A percentile compares a stretch with the other conserved stretches of the same genome.
phyloP scores from a whole-genome alignment of 1,140 invertebrate species.

The Drosophila aff. region DNA sequence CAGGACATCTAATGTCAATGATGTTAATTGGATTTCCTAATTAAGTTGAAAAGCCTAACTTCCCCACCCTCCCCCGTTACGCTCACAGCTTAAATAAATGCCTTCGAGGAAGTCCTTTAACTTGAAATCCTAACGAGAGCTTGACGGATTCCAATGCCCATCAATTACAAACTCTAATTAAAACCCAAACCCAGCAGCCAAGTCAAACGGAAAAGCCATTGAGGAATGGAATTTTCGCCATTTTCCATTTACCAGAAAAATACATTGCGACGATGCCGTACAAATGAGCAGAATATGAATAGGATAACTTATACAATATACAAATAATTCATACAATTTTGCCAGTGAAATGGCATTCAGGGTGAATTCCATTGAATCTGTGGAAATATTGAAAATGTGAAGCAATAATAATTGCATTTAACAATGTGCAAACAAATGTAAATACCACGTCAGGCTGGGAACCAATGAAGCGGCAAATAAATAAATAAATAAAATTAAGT shows the following conservation, averaged over 20 bases:
- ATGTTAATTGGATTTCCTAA: constrained; percentile 83
- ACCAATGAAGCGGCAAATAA: constrained; percentile 1
- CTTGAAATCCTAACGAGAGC: constrained; percentile 8
- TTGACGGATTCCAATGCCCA: constrained; percentile 11
- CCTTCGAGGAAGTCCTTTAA: constrained; percentile 10
- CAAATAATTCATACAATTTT: not conserved
- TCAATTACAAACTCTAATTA: constrained; percentile 9
- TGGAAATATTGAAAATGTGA: not conserved
- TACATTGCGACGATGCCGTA: not conserved
- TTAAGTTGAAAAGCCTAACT: constrained; percentile 68
- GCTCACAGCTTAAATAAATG: constrained; percentile 2
- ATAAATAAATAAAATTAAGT: constrained; percentile 4
- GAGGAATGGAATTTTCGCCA: not conserved
- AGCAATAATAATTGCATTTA: constrained; percentile 10
- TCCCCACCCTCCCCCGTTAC: no score
- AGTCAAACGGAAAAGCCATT: constrained; percentile 1
- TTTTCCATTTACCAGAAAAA: not conserved
- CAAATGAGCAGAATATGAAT: not conserved
- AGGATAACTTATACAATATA: constrained; percentile 10
- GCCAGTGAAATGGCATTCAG: not conserved
- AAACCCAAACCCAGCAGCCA: not conserved
- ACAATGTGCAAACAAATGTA: constrained; percentile 1
- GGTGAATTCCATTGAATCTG: constrained; percentile 11
- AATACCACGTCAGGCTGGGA: not conserved
- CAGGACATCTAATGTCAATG: constrained; percentile 75